Evolutionary conservation across 2,113 vertebrate genomes (phyloP), one percentile per base, ranked within the genome.

Genomic region (Artemisiospiza belli): DNA sequence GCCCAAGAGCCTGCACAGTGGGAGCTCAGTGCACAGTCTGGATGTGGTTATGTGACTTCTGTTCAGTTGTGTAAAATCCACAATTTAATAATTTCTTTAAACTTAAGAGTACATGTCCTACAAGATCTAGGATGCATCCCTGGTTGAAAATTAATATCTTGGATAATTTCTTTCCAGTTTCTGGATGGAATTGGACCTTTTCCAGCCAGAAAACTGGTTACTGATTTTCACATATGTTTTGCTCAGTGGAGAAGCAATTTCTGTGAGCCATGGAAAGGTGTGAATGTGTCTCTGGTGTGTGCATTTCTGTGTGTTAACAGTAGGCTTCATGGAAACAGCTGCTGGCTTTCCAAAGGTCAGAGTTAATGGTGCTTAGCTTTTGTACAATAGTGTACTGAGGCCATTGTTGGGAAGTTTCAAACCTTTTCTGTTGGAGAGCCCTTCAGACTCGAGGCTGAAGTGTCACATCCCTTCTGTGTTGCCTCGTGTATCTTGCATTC

Each of bases 341-440:
- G 68, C 61, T 2, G 5, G 15, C 54, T 86, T 92, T 46, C 55
- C 82, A 90, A 83, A 96, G 85, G 85, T 92, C 8, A 1, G 16
- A 67, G 37, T 88, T 93, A 95, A 83, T 46, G 75, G 49, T 69
- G 83, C 51, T 80, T 77, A 54, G n/a, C 55, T 84, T 78, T 86
- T 70, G 4, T 58, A 8, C 55, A 85, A 1, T 30, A 17, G 15
- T 44, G n/a, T 55, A 63, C 47, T 75, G 70, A 55, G 5, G 67
- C 74, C 0, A 0, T 46, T 4, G 17, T 79, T 47, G 11, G 28
- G 14, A 31, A n/a, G 13, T 57, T 86, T 85, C 41, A 72, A 24
- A 46, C 33, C 7, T 19, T 12, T 22, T 51, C 17, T 83, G 12
- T 35, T 23, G 54, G 64, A 77, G 47, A 78, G 47, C 47, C 5